Percentiles rank a stretch among this genome's conserved stretches.
Conservation (phyloP, 2,888 invertebrate species). For the Drosophila aldrichi region DNA sequence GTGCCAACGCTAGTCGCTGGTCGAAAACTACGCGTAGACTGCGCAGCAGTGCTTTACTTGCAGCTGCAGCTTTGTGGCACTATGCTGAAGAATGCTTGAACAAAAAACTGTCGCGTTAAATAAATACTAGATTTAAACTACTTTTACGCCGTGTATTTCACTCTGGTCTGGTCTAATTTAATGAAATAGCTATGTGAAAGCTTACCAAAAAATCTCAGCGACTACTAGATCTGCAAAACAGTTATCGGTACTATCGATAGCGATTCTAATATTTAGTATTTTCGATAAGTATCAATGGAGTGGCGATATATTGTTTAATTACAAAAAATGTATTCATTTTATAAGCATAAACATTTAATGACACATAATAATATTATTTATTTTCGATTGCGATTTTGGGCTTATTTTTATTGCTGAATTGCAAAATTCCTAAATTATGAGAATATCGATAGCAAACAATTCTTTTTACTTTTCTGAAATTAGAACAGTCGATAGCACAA, state of each 20-base stretch:
- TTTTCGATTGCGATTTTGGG: not conserved
- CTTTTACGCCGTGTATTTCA: not conserved
- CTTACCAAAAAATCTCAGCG: constrained; percentile 71
- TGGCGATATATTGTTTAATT: constrained; percentile 1
- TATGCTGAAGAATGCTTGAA: not conserved
- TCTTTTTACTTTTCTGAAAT: not conserved
- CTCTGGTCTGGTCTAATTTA: constrained; percentile 20
- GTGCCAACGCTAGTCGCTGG: constrained; percentile 20
- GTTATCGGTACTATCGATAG: constrained; percentile 40
- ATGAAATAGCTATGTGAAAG: constrained; percentile 39
- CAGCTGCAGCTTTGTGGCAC: constrained; percentile 23
- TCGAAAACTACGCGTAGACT: constrained; percentile 75
- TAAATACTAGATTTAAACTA: not conserved
- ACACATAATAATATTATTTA: not conserved
- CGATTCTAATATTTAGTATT: not conserved
- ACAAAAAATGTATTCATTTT: not conserved
- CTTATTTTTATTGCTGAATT: not conserved
- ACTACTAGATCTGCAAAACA: constrained; percentile 50
- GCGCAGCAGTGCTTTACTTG: constrained; percentile 46
- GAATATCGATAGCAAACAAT: not conserved
- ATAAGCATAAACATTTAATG: not conserved
- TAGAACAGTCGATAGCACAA: not conserved
- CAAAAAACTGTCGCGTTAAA: not conserved
- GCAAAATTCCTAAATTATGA: not conserved
- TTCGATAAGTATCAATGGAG: not conserved